Conservation (phyloP, 2,113 vertebrate genomes). For the Podarcis cretensis region DNA sequence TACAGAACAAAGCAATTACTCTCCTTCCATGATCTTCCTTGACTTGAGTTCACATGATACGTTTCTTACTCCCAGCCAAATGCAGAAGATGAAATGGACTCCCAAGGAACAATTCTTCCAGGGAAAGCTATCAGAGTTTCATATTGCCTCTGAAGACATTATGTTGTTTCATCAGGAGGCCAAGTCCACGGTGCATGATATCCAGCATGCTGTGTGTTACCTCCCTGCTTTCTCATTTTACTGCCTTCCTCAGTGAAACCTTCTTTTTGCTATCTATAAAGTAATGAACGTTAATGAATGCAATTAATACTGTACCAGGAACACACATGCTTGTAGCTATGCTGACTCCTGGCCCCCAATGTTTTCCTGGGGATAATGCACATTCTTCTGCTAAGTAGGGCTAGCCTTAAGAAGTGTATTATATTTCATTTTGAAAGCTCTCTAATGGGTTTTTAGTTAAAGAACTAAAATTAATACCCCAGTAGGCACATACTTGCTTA, state of each 20-base stretch:
- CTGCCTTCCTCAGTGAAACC: neutral
- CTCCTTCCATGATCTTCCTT: constrained; percentile 19
- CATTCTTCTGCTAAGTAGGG: constrained; percentile 14
- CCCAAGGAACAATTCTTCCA: constrained; percentile 48
- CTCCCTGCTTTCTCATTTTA: constrained; percentile 49
- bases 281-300: constrained; percentile 36
- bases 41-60: neutral
- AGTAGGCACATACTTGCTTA: neutral
- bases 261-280: neutral
- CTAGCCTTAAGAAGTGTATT: constrained; percentile 15
- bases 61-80: constrained; percentile 42
- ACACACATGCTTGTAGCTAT: constrained; percentile 27
- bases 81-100: constrained; percentile 49
- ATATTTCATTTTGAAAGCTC: constrained; percentile 24
- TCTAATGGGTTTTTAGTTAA: constrained; percentile 20
- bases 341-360: neutral
- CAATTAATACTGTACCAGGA: neutral
- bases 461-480: neutral
- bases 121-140: constrained; percentile 54
- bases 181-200: neutral
- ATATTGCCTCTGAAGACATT: constrained; percentile 43
- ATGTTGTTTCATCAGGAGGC: constrained; percentile 44
- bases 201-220: constrained; percentile 38
- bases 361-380: constrained; percentile 23
- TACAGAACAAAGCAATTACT: neutral